Evolutionary conservation across 1,140 invertebrate genomes (phyloP).

Genomic region (Aphaenogaster ashmeadi): DNA sequence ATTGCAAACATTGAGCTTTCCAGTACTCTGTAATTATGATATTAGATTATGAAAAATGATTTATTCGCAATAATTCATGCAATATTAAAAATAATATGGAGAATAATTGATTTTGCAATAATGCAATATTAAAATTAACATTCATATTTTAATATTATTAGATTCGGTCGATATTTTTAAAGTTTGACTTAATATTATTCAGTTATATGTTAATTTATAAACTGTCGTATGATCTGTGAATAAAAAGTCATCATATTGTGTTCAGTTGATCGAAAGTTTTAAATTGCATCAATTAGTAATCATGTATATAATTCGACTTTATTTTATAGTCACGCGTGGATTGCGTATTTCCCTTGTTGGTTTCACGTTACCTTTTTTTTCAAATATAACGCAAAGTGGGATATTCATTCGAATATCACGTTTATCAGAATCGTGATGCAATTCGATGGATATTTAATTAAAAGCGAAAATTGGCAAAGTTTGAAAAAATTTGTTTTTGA

Average conservation of each 20-base stretch:
- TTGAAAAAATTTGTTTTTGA: conserved; percentile 12
- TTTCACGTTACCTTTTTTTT: conserved; percentile 6
- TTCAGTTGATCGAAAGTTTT: conserved; percentile 37
- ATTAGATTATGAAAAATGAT: conserved; percentile 64
- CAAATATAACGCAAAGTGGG: conserved; percentile 3
- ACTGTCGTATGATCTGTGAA: background rate
- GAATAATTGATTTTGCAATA: background rate
- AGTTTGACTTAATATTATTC: background rate
- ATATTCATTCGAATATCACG: conserved; percentile 26
- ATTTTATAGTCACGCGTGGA: conserved; percentile 30
- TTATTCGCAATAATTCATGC: background rate
- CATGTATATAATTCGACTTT: conserved; percentile 19
- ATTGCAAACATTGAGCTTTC: background rate
- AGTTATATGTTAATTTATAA: conserved; percentile 20
- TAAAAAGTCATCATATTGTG: background rate
- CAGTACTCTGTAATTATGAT: conserved; percentile 73
- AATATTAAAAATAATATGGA: background rate
- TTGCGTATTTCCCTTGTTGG: conserved; percentile 33
- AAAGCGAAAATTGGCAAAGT: background rate
- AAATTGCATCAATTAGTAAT: conserved; percentile 21
- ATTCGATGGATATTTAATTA: conserved; percentile 30
- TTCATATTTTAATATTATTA: background rate
- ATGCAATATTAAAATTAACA: conserved; percentile 5
- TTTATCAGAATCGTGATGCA: conserved; percentile 24
- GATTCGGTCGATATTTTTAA: background rate